Base-by-base conservation (phyloP, 2,113 vertebrate species). In the Sisor rabdophorus region DNA sequence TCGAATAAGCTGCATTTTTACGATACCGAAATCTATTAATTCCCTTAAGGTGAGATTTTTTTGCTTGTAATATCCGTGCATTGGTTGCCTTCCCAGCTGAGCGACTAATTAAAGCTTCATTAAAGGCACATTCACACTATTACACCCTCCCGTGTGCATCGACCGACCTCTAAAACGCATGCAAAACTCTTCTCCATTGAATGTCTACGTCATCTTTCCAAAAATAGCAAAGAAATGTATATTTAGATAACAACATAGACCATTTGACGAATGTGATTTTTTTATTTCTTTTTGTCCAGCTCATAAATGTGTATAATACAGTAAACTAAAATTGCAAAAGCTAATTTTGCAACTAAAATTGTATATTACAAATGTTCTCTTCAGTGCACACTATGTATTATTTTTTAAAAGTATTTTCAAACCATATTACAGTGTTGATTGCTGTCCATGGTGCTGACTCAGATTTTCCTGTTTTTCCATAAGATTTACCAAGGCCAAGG, bases 31-130 rank as follows among this genome's bases (percentile, higher is more conserved):
- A 44, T 44, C 5, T 44, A 44, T 19, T 19, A 6, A 44, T 64
- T 40, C 44, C 4, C 20, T 22, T 64, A 11, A 64, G 7, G 36
- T 44, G 11, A 40, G 20, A 15, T 64, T 64, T 19, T n/a, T 47
- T n/a, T 47, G 40, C 36, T 65, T 1, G 15, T 16, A 67, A 67
- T 67, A 47, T 22, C 63, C 22, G n/a, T 24, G n/a, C 40, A 9
- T 65, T 47, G 36, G 40, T 68, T 52, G 22, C 10, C 47, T 69
- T 28, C 65, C 17, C 65, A 69, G 47, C 9, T 28, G 22, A 48
- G 28, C 28, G 32, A 6, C 55, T 71, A 71, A 80, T 80, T 75
- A 75, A 71, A 67, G 52, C 63, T 79, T 75, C 11, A 75, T 70
- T 22, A 47, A 26, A 61, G 17, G 9, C 47, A 36, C 30, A 78